These are phyloP conservation scores for Napeogenes inachia DNA, from an alignment of 2,888 invertebrate genomes.

Conservation along the genomic window DNA sequence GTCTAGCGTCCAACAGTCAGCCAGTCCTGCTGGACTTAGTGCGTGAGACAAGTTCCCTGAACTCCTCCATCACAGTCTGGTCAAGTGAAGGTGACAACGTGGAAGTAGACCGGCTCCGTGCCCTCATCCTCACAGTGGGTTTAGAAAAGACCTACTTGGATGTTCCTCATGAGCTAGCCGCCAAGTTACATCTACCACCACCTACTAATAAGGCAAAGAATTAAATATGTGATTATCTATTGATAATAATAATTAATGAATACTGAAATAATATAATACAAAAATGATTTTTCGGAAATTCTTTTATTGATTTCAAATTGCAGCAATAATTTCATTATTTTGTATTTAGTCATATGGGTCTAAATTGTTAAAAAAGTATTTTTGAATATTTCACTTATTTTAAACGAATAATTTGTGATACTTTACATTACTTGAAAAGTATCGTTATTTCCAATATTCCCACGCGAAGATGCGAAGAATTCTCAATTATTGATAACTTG, in stretches of 20 bases:
- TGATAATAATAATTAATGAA: not conserved
- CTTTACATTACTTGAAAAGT: too few relatives aligned
- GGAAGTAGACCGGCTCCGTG: constrained; percentile 79
- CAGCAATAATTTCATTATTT: not conserved
- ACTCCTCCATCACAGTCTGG: constrained; percentile 89
- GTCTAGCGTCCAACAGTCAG: constrained; percentile 80
- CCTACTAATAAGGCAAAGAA: constrained; percentile 46
- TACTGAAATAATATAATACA: constrained; percentile 1
- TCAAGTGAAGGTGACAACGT: constrained; percentile 82
- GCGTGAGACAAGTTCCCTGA: constrained; percentile 63
- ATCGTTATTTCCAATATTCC: not conserved
- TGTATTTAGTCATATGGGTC: not conserved
- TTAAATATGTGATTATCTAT: constrained; percentile 36
- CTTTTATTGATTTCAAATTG: not conserved
- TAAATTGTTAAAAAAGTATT: too few relatives aligned
- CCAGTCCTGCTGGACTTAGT: constrained; percentile 79
- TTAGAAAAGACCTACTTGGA: constrained; percentile 85
- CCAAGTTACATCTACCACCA: constrained; percentile 68
- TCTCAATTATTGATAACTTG: not conserved
- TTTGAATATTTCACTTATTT: too few relatives aligned
- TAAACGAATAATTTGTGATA: too few relatives aligned
- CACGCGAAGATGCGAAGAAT: not conserved
- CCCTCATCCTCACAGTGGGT: constrained; percentile 82
- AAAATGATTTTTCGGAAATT: not conserved
- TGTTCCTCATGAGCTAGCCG: constrained; percentile 80